Evolutionary conservation across 1,140 invertebrate genomes (phyloP), one percentile per base, ranked within the genome.

Genomic region (Trichoplusia ni): DNA sequence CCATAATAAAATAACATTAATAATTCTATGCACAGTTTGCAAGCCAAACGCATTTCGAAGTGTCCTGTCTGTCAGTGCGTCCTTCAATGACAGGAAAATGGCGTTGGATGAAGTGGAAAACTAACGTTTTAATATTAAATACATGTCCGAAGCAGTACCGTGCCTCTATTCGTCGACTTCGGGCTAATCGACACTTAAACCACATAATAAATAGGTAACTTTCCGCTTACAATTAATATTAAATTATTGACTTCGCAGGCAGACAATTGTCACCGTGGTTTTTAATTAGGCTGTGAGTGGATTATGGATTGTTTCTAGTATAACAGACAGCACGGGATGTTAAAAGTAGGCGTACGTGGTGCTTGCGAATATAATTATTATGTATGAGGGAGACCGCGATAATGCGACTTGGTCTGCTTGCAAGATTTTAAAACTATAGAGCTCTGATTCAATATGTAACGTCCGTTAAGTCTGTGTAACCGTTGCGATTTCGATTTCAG

Each of bases 31-130:
- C 75, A 69, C 69, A 66, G 16, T 47, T 53, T 60, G 72, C 67
- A 63, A 69, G 62, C 67, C 69, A 61, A 78, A 70, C 70, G 79
- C 74, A 79, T 81, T 79, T 62, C 66, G 67, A 81, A 58, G 60
- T 73, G 71, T 73, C 56, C 66, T 4, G 63, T 67, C 69, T 66
- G 65, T 71, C 64, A 67, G 35, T 29, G 37, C 58, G 63, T 53
- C 71, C 76, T 79, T 70, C 71, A 73, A 38, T 67, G 72, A 71
- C 77, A 79, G 77, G 77, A 81, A 77, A 79, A 81, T 79, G 74
- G 69, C 69, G 66, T 51, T 68, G 58, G 46, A 66, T 69, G 70
- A 68, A 65, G 62, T 58, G 71, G 71, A 76, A 80, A 77, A 77
- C 72, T 66, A 63, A 68, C 54, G 64, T 70, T 77, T 75, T 73